Conservation (phyloP, 1,140 invertebrate genomes). For the Lamellibrachia luymesi region DNA sequence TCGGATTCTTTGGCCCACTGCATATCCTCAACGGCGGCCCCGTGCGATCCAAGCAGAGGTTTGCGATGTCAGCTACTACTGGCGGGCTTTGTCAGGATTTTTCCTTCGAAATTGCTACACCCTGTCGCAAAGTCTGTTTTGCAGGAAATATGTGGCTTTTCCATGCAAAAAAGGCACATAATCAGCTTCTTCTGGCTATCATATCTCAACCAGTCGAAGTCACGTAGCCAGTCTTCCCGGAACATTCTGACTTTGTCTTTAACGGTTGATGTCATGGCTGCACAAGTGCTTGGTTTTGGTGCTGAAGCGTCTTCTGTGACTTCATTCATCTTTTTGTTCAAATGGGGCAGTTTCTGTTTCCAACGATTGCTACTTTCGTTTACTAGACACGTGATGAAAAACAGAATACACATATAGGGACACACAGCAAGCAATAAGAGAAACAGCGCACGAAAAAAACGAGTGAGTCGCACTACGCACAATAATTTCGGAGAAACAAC, state of each 20-base stretch:
- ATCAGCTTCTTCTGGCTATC: not conserved
- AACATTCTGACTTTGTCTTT: not conserved
- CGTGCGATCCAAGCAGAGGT: not conserved
- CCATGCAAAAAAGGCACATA: not conserved
- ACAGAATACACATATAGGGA: too few species aligned
- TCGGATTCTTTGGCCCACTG: not conserved
- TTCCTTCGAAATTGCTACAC: not conserved
- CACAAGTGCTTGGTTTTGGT: too few species aligned
- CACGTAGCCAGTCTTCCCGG: not conserved
- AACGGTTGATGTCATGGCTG: too few species aligned
- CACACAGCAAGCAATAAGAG: too few species aligned
- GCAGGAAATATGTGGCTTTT: slow-evolving; percentile 8
- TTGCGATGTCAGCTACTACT: not conserved
- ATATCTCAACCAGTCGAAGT: not conserved
- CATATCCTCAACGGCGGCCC: not conserved
- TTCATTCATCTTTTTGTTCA: too few species aligned
- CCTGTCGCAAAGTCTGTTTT: slow-evolving; percentile 11
- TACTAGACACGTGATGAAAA: too few species aligned
- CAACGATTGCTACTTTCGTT: too few species aligned
- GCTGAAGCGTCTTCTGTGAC: too few species aligned
- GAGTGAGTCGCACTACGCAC: too few species aligned
- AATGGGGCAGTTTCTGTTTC: too few species aligned
- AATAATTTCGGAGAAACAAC: too few species aligned
- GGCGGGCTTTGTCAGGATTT: not conserved
- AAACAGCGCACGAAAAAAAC: too few species aligned